Base-by-base conservation (phyloP, 2,113 vertebrate genomes). In the Halcyon malimbica region DNA sequence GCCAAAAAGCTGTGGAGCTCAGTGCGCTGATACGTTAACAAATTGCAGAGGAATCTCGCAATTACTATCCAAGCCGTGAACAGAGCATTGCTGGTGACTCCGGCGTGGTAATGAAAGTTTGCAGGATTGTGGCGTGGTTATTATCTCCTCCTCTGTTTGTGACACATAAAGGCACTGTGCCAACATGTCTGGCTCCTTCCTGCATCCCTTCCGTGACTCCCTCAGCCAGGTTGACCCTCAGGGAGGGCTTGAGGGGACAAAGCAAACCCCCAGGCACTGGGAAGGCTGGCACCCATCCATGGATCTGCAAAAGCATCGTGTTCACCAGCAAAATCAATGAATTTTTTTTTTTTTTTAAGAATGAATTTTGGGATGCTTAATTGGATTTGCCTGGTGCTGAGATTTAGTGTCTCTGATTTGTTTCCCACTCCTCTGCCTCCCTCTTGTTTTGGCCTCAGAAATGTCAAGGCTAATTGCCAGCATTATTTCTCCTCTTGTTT, bases 201-300 rank as follows among this genome's bases (percentile, higher is more conserved):
- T 35, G 8, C 69, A 4, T 50, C 71, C 62, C 26, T 44, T 16
- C 74, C 56, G 3, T 3, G 9, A 37, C 39, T 84, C 37, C 69
- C 42, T 59, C 0, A 5, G 48, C 33, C 3, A 9, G 39, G 11
- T 63, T 71, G 82, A 44, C 16, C 37, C 21, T 51, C 10, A 1
- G 0, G 2, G 25, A 31, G 11, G 2, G 4, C 20, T 50, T 3
- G 10, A 39, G 29, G 21, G 39, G 42, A 57, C 19, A 42, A 41
- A 41, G 54, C 21, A 31, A 17, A 63, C 33, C 29, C 54, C 44
- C 6, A 11, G 33, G 35, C 0, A 1, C 70, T 41, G 53, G 41
- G 35, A 44, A 18, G 9, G 39, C 13, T 4, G 19, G 35, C 37
- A 35, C 42, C n/a, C 10, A 0, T 6, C 21, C 1, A 0, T 15